Percentiles rank a stretch among this genome's conserved stretches.
Evolutionary conservation across 2,797 vertebrate species (phyloP).

Genomic region (Tenualosa thibaudeaui): DNA sequence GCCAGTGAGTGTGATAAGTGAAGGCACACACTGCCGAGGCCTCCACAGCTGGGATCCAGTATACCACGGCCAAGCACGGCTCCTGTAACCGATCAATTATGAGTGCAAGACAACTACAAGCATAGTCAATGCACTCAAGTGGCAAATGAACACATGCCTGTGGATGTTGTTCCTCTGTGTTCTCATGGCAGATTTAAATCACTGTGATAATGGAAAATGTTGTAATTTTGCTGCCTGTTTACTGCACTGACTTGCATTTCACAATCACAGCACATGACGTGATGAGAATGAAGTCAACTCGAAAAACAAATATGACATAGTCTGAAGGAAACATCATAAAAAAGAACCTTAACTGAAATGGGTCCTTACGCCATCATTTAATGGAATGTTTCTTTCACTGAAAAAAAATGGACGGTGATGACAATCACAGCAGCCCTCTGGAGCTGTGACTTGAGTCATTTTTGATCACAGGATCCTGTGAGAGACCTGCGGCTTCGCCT

Average conservation of each 20-base stretch:
- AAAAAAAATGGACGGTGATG: neutral
- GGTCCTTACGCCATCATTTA: neutral
- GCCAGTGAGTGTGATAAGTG: conserved; percentile 20
- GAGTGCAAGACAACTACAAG: conserved; percentile 10
- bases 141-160: neutral
- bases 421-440: neutral
- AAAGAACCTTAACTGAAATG: neutral
- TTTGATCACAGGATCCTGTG: conserved; percentile 1
- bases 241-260: neutral
- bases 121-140: neutral
- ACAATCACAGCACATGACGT: neutral
- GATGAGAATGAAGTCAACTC: neutral
- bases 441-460: conserved; percentile 34
- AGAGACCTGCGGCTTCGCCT: conserved; percentile 12
- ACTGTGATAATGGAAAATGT: neutral
- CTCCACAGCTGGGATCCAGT: neutral
- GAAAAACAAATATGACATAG: neutral
- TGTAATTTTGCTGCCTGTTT: neutral
- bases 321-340: neutral
- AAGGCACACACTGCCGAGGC: conserved; percentile 12
- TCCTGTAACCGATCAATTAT: conserved; percentile 37
- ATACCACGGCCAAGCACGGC: neutral
- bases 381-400: neutral
- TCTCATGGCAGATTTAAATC: neutral
- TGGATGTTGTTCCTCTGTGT: neutral